These are phyloP conservation scores for Apostichopus californicus DNA, from an alignment of 35 echinoderm and acorn worm genomes.

Conservation along the genomic window DNA sequence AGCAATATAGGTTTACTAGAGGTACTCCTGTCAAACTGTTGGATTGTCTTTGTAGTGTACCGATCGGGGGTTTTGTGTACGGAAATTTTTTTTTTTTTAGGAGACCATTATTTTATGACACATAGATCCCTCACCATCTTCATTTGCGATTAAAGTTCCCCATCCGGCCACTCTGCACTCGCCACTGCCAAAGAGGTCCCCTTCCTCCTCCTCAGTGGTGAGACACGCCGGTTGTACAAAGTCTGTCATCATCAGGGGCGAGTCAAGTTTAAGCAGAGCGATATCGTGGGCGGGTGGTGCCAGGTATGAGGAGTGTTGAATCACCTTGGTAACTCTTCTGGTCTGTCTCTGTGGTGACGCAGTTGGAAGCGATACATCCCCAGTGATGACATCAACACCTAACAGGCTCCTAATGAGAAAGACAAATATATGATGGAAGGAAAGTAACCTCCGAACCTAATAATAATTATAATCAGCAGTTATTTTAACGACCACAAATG, in stretches of 20 bases:
- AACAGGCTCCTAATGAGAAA: neutral
- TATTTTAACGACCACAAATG: too few relatives aligned
- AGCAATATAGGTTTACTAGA: too few relatives aligned
- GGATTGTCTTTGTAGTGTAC: too few relatives aligned
- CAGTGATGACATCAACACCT: neutral
- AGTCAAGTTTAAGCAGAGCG: neutral
- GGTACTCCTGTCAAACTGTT: too few relatives aligned
- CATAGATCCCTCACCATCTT: neutral
- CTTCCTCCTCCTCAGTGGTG: neutral
- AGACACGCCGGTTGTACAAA: conserved; percentile 27
- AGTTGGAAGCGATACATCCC: neutral
- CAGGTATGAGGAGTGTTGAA: conserved; percentile 1
- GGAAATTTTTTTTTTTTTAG: too few relatives aligned
- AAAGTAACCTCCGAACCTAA: too few relatives aligned
- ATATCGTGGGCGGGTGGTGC: neutral
- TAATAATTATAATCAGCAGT: too few relatives aligned
- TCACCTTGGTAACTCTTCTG: neutral
- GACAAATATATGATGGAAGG: too few relatives aligned
- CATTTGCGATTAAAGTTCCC: neutral
- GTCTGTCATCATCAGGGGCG: conserved; percentile 15
- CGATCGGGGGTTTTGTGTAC: too few relatives aligned
- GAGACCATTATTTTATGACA: neutral
- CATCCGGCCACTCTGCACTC: conserved; percentile 30
- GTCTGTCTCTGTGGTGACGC: conserved; percentile 7
- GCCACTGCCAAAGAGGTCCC: neutral